Base-by-base conservation (phyloP, 2,888 invertebrate genomes). In the Idaea biselata region DNA sequence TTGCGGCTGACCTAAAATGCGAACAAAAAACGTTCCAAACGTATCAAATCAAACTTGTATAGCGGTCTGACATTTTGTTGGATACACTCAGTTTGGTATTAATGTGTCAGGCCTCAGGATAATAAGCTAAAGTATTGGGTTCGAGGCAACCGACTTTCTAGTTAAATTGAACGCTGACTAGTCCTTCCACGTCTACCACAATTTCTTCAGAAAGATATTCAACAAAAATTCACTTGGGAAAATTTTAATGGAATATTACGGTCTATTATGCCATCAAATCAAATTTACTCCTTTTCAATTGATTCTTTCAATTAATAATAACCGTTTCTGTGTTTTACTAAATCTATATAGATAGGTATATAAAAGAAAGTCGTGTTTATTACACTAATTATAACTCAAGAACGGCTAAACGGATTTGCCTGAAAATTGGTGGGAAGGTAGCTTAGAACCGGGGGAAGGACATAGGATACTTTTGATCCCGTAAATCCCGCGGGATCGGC, bases 71-170 rank as follows among this genome's bases (percentile, higher is more conserved):
- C 67, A 67, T 67, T 65, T 67, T 64, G 64, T 64, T 62, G 64
- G 63, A 55, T 62, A 64, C 64, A 67, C 67, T 70, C 63, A 64
- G 64, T 68, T 67, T 65, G 64, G 77, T 67, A 72, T 77, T 76
- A 73, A 73, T 68, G 66, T 76, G 70, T 72, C 76, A 74, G 66
- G 63, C 67, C 67, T 68, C 67, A 59, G 66, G 69, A 68, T 63
- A 69, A 72, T 73, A 67, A 73, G 69, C 69, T 70, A 59, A 61
- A 68, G 68, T 70, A 68, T 67, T 68, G 69, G 71, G 70, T 69
- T 67, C 62, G 72, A 68, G 70, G 25, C 63, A 64, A 67, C 66
- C 70, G 63, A 69, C 70, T 72, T 72, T 70, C 68, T 68, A 67
- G 70, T 70, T 70, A 66, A 68, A 72, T 70, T 64, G 69, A 70